These are phyloP conservation scores for Chaetodon trifascialis DNA, from an alignment of 2,113 vertebrate genomes.

Conservation along the genomic window DNA sequence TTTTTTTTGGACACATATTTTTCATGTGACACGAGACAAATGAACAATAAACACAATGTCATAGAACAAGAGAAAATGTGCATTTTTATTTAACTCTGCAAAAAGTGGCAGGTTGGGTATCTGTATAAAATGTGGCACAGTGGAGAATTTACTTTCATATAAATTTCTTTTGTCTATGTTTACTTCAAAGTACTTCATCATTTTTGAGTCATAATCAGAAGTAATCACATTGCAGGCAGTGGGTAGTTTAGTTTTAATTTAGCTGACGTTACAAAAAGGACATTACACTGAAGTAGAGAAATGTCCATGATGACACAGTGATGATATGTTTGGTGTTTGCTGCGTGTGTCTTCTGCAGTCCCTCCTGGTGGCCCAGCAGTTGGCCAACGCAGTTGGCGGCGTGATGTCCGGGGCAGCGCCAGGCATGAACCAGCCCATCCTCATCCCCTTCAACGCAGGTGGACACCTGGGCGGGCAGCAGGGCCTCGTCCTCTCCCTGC, in stretches of 20 bases:
- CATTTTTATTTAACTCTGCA: neutral
- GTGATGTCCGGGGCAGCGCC: constrained; percentile 95
- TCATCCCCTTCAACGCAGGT: constrained; percentile 98
- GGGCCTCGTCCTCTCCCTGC: constrained; percentile 97
- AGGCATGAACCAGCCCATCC: constrained; percentile 96
- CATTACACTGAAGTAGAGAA: neutral
- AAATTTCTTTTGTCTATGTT: neutral
- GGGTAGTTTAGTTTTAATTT: neutral
- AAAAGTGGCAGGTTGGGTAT: neutral
- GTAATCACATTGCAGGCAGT: neutral
- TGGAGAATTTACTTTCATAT: neutral
- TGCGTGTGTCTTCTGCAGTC: constrained; percentile 82
- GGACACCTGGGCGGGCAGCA: constrained; percentile 97
- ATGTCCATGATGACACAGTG: neutral
- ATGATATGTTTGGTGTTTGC: constrained; percentile 18
- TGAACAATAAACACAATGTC: neutral
- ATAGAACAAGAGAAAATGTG: neutral
- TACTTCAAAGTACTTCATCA: no score
- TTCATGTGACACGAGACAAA: neutral
- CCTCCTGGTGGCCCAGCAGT: constrained; percentile 94
- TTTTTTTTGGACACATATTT: neutral
- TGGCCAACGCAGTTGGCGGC: constrained; percentile 94
- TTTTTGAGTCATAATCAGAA: neutral
- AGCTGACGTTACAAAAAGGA: neutral
- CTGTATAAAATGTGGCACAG: neutral